Conservation (phyloP, 2,888 invertebrate genomes). For the Melanargia galathea region DNA sequence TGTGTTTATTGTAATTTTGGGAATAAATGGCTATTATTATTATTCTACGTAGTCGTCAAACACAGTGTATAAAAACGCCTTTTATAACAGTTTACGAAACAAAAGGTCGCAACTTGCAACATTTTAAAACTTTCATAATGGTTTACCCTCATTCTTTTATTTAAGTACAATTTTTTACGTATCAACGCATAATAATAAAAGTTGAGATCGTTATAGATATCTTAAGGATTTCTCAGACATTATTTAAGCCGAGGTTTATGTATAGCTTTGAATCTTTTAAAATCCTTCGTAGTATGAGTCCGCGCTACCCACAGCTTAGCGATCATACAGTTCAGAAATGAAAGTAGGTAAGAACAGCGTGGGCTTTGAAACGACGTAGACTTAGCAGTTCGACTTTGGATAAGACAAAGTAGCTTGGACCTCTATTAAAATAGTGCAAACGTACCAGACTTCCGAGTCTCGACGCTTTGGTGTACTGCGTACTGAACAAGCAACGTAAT, state of each 20-base stretch:
- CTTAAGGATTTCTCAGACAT: not conserved
- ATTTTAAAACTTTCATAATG: not conserved
- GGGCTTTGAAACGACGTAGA: not conserved
- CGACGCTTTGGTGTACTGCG: too few relatives aligned
- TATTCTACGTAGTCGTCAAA: conserved; percentile 2
- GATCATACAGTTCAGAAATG: not conserved
- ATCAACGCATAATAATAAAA: conserved; percentile 11
- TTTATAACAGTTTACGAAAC: conserved; percentile 5
- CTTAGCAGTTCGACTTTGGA: not conserved
- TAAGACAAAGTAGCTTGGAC: not conserved
- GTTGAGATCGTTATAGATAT: conserved; percentile 6
- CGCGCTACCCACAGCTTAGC: not conserved
- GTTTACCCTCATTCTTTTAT: not conserved
- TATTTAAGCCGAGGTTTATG: not conserved
- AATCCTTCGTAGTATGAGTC: conserved; percentile 7
- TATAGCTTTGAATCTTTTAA: conserved; percentile 5
- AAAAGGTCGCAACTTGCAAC: not conserved
- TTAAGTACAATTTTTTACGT: conserved; percentile 13
- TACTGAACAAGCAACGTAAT: too few relatives aligned
- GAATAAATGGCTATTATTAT: too few relatives aligned
- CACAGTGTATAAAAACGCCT: not conserved
- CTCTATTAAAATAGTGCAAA: not conserved
- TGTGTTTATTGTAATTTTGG: too few relatives aligned
- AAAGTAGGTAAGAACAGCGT: not conserved
- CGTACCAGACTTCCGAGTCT: too few relatives aligned